These are phyloP conservation scores for Coptodon rendalli DNA, from an alignment of 2,113 vertebrate genomes.

Conservation along the genomic window DNA sequence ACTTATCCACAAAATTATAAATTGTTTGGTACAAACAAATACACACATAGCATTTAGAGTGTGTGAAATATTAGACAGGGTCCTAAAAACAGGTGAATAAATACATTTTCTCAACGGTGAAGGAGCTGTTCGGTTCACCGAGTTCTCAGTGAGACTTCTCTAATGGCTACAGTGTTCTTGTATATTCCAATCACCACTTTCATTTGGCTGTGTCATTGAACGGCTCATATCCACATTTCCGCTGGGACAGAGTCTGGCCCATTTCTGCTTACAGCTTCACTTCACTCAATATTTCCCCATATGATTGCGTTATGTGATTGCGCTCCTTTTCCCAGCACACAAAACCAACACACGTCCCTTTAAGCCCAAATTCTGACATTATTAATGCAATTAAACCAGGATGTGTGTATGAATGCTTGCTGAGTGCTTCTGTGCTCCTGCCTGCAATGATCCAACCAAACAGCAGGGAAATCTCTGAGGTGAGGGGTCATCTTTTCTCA, in stretches of 20 bases:
- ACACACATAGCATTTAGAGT: not conserved
- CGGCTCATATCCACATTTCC: not conserved
- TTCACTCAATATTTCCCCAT: not conserved
- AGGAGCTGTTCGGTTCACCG: not conserved
- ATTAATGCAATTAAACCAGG: not conserved
- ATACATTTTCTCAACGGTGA: not conserved
- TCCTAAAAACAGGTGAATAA: not conserved
- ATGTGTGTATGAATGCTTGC: not conserved
- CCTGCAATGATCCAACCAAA: not conserved
- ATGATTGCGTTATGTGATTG: not conserved
- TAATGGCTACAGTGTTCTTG: not conserved
- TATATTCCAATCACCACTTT: constrained; percentile 1
- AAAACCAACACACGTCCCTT: not conserved
- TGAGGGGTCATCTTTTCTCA: constrained; percentile 37
- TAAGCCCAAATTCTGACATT: not conserved
- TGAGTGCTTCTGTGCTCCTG: not conserved
- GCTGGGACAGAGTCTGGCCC: not conserved
- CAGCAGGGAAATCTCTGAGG: not conserved
- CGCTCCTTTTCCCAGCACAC: not conserved
- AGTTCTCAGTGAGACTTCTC: not conserved
- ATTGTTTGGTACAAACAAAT: not conserved
- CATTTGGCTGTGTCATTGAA: constrained; percentile 8
- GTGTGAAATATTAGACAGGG: not conserved
- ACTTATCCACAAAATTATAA: not conserved
- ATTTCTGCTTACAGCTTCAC: not conserved